Percentiles rank a stretch among this genome's conserved stretches.
Evolutionary conservation across 2,113 vertebrate species (phyloP).

Genomic region (Pterophyllum scalare): DNA sequence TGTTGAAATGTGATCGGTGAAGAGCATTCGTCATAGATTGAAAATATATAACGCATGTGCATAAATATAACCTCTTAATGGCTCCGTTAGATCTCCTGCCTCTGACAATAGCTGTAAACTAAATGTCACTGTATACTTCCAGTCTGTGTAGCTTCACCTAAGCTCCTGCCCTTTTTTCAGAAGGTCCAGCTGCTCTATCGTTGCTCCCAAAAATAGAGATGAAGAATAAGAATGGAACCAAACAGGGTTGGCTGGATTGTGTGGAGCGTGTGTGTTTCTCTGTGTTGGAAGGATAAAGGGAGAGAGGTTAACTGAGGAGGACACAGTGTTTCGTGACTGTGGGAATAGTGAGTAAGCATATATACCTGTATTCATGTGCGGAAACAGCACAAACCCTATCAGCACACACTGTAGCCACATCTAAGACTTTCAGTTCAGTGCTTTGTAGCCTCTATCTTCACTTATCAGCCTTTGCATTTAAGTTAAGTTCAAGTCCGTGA

Average conservation of each 20-base stretch:
- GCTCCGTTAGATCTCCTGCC: neutral
- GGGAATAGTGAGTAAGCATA: constrained; percentile 45
- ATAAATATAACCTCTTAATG: neutral
- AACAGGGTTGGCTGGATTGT: constrained; percentile 43
- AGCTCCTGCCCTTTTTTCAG: constrained; percentile 26
- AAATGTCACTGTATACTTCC: constrained; percentile 10
- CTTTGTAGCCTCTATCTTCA: neutral
- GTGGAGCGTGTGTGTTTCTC: constrained; percentile 1
- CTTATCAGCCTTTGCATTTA: neutral
- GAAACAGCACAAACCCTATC: constrained; percentile 20
- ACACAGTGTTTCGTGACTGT: constrained; percentile 51
- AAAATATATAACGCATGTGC: neutral
- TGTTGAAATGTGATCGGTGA: constrained; percentile 34
- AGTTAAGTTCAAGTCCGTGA: neutral
- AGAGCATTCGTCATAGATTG: constrained; percentile 19
- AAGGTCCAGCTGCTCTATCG: constrained; percentile 61
- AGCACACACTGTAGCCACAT: neutral
- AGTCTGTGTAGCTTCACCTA: constrained; percentile 3
- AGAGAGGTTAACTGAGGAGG: constrained; percentile 54
- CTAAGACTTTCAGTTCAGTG: constrained; percentile 20
- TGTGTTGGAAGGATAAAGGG: constrained; percentile 30
- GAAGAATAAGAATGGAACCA: constrained; percentile 65
- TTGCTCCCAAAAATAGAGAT: constrained; percentile 67
- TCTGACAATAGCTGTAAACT: constrained; percentile 11
- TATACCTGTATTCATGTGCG: constrained; percentile 29